phyloP scores from a whole-genome alignment of 2,113 vertebrate genomes.

The Podiceps cristatus region DNA sequence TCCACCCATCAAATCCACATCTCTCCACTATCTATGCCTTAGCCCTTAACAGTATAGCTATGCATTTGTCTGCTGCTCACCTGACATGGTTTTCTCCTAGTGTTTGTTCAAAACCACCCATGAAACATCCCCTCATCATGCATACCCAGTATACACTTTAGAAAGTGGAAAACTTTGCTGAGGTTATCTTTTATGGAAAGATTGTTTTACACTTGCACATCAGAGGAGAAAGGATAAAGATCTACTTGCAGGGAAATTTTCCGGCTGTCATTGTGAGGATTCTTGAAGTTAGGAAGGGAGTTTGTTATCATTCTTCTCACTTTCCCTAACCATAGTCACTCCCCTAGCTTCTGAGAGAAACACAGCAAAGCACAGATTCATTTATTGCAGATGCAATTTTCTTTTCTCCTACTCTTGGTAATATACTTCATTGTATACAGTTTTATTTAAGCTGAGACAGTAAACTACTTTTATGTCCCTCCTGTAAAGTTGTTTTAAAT shows the following conservation, averaged over 20 bases:
- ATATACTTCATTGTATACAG: not conserved
- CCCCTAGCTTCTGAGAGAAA: not conserved
- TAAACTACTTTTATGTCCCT: constrained; percentile 14
- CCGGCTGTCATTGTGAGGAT: not conserved
- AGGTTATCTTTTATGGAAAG: not conserved
- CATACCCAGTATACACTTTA: not conserved
- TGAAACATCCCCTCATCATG: not conserved
- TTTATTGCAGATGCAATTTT: not conserved
- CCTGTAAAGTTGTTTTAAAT: constrained; percentile 42
- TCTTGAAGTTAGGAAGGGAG: not conserved
- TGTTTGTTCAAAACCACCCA: not conserved
- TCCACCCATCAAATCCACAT: no score
- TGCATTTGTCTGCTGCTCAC: not conserved
- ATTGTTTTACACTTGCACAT: not conserved
- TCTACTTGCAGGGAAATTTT: not conserved
- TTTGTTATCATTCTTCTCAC: not conserved
- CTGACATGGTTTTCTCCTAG: not conserved
- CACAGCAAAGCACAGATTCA: not conserved
- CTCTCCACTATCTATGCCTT: no score
- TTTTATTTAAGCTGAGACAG: constrained; percentile 16
- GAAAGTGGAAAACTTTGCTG: not conserved
- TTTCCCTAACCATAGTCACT: not conserved
- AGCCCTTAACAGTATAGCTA: not conserved
- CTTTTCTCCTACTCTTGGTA: not conserved
- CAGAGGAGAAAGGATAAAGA: not conserved